Percentiles rank a stretch among this genome's conserved stretches.
Conservation (phyloP, 1,140 invertebrate genomes). For the Danaus melanippus region DNA sequence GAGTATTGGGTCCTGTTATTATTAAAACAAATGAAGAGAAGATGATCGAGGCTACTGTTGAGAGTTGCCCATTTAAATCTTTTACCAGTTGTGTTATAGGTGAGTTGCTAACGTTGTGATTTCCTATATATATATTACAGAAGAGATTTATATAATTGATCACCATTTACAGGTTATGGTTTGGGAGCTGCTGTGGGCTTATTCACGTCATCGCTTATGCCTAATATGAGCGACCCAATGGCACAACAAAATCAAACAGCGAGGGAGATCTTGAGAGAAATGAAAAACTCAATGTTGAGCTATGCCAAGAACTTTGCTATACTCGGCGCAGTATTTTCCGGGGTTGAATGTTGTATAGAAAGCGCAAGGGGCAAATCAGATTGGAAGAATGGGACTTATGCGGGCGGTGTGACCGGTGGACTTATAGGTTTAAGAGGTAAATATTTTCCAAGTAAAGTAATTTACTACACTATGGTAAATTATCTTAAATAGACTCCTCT, state of each 20-base stretch:
- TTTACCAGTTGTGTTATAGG: slow-evolving; percentile 91
- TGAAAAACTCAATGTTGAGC: slow-evolving; percentile 90
- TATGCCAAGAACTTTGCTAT: slow-evolving; percentile 99
- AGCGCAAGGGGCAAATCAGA: slow-evolving; percentile 93
- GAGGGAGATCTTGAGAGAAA: slow-evolving; percentile 88
- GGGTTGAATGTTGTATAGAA: slow-evolving; percentile 94
- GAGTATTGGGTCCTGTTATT: slow-evolving; percentile 79
- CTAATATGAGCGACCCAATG: slow-evolving; percentile 80
- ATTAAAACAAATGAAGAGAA: slow-evolving; percentile 92
- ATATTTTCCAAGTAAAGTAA: slow-evolving; percentile 3
- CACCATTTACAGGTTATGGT: slow-evolving; percentile 83
- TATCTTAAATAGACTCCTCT: too few species aligned
- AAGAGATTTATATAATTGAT: too few species aligned
- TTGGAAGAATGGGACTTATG: slow-evolving; percentile 96
- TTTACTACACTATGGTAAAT: not conserved
- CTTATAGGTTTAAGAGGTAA: slow-evolving; percentile 94
- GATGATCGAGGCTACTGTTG: slow-evolving; percentile 87
- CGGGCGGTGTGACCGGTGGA: slow-evolving; percentile 94
- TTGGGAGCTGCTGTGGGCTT: slow-evolving; percentile 94
- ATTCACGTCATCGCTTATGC: slow-evolving; percentile 96
- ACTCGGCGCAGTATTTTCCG: slow-evolving; percentile 93
- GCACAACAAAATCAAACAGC: slow-evolving; percentile 89
- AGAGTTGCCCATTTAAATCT: slow-evolving; percentile 95
- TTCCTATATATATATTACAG: too few species aligned
- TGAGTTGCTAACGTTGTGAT: slow-evolving; percentile 56